A percentile compares a stretch with the other conserved stretches of the same genome.
These are phyloP conservation scores for Glyphotaelius pellucidus DNA, from an alignment of 2,888 invertebrate species.

Conservation along the genomic window DNA sequence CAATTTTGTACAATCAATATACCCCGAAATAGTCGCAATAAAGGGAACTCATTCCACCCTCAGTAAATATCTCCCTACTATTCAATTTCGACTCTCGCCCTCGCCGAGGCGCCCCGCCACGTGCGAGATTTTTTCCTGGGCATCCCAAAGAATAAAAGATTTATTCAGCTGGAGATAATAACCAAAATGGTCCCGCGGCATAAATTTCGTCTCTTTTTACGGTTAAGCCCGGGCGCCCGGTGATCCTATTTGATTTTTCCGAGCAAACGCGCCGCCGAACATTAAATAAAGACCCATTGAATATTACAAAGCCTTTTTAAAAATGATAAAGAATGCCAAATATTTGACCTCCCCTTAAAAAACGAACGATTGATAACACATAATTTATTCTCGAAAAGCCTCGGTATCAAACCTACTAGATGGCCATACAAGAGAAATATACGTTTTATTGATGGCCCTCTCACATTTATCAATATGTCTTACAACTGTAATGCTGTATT, in stretches of 20 bases:
- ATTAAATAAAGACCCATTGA: conserved; percentile 38
- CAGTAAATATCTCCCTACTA: not conserved
- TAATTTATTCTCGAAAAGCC: conserved; percentile 19
- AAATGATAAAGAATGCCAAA: conserved; percentile 34
- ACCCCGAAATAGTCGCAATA: not conserved
- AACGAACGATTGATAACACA: conserved; percentile 19
- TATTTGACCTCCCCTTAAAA: conserved; percentile 27
- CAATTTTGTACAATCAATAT: not conserved
- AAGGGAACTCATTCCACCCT: not conserved
- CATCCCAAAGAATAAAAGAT: conserved; percentile 29
- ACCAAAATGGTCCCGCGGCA: conserved; percentile 28
- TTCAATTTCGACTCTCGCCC: not conserved
- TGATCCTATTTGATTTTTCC: conserved; percentile 37
- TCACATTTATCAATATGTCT: not conserved
- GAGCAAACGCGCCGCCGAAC: conserved; percentile 41
- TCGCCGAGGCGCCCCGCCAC: not conserved
- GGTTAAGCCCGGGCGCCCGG: not conserved
- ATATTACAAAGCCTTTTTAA: conserved; percentile 33
- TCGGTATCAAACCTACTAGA: not conserved
- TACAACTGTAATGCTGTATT: too few relatives aligned
- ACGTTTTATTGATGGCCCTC: not conserved
- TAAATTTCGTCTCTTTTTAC: conserved; percentile 40
- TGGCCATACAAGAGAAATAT: not conserved
- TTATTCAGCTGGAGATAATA: conserved; percentile 37
- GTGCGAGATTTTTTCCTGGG: not conserved